A percentile compares a stretch with the other conserved stretches of the same genome.
phyloP scores from a whole-genome alignment of 2,888 invertebrate species.

The Zygothrica quintamaculata region DNA sequence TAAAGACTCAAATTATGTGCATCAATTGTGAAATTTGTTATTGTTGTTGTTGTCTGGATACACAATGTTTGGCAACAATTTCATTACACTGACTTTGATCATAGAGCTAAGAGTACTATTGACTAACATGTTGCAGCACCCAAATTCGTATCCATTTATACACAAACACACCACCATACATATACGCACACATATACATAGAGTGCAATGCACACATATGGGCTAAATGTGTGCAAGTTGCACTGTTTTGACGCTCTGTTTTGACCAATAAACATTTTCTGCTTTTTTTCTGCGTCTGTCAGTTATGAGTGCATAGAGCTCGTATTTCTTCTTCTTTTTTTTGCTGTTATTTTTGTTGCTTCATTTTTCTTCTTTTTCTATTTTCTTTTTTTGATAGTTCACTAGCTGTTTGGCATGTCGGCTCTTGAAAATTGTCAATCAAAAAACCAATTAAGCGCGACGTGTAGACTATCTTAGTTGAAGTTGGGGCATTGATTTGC shows the following conservation, averaged over 20 bases:
- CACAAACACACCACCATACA: not conserved
- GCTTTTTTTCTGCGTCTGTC: constrained; percentile 40
- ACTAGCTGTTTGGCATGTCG: constrained; percentile 21
- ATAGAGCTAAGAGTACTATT: not conserved
- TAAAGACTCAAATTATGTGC: constrained; percentile 64
- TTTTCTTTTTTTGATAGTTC: constrained; percentile 12
- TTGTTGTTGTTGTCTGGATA: constrained; percentile 42
- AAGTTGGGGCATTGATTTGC: constrained; percentile 37
- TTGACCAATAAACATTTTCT: constrained; percentile 66
- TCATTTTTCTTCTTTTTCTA: constrained; percentile 16
- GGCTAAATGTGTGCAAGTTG: constrained; percentile 19
- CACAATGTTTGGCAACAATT: constrained; percentile 49
- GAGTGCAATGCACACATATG: too few species aligned
- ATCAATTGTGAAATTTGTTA: constrained; percentile 58
- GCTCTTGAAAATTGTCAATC: constrained; percentile 81
- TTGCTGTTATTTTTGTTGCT: too few species aligned
- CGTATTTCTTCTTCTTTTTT: constrained; percentile 16
- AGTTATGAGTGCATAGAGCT: constrained; percentile 58
- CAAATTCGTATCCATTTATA: not conserved
- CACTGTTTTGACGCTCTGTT: constrained; percentile 38
- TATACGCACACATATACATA: not conserved
- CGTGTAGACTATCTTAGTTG: constrained; percentile 46
- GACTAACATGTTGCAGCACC: not conserved
- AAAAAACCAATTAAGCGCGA: constrained; percentile 81
- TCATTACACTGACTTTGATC: constrained; percentile 45